Evolutionary conservation across 2,888 invertebrate species (phyloP).

Genomic region (Sphinx pinastri): DNA sequence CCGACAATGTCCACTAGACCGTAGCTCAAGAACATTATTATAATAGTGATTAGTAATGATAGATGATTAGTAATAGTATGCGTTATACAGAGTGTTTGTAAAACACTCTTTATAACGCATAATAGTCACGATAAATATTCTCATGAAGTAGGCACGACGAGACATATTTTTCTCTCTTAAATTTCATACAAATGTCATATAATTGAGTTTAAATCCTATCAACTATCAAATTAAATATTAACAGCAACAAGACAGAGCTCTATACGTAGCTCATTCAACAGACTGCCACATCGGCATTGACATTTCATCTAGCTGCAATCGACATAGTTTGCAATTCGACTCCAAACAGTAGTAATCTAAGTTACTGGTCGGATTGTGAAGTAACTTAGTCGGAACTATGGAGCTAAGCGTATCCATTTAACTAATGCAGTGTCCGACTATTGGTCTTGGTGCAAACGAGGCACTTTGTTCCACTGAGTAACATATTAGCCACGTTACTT

Average conservation of each 20-base stretch:
- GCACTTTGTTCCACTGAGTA: conserved; percentile 72
- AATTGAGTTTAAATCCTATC: background rate
- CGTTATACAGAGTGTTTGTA: too few species aligned
- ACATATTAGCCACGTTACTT: conserved; percentile 67
- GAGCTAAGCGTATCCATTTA: conserved; percentile 77
- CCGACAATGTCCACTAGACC: too few species aligned
- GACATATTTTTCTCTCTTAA: too few species aligned
- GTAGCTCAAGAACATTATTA: too few species aligned
- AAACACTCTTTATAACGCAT: too few species aligned
- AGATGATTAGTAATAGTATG: too few species aligned
- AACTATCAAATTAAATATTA: background rate
- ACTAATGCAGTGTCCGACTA: conserved; percentile 81
- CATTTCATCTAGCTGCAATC: conserved; percentile 60
- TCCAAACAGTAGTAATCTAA: conserved; percentile 72
- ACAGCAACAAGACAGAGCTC: too few species aligned
- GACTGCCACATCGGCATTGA: conserved; percentile 52
- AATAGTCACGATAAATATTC: too few species aligned
- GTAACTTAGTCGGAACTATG: conserved; percentile 71
- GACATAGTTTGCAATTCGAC: conserved; percentile 68
- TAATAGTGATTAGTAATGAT: too few species aligned
- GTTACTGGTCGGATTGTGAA: conserved; percentile 74
- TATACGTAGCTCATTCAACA: background rate
- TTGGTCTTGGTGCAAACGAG: conserved; percentile 79
- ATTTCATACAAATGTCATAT: too few species aligned
- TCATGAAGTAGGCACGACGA: too few species aligned